Evolutionary conservation across 35 echinoderm and acorn worm genomes (phyloP).

Genomic region (Anneissia japonica): DNA sequence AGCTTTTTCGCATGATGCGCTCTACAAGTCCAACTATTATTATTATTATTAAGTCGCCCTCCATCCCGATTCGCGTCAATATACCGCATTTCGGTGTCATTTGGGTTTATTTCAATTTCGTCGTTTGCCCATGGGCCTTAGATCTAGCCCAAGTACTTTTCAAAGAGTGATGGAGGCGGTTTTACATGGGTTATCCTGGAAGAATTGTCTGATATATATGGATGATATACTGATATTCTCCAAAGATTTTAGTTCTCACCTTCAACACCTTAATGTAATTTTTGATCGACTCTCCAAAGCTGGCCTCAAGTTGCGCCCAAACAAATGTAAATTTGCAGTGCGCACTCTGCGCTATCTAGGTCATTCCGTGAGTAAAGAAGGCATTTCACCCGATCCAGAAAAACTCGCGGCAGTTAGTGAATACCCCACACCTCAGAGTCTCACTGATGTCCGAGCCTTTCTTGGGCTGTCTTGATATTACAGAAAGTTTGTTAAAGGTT

Average conservation of each 20-base stretch:
- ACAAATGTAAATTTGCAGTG: slow-evolving; percentile 49
- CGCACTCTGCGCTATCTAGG: slow-evolving; percentile 19
- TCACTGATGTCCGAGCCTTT: slow-evolving; percentile 28
- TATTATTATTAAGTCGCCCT: too few species aligned
- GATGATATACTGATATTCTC: slow-evolving; percentile 4
- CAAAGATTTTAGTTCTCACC: slow-evolving; percentile 13
- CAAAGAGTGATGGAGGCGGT: slow-evolving; percentile 24
- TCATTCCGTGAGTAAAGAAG: slow-evolving; percentile 33
- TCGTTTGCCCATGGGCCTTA: slow-evolving; percentile 11
- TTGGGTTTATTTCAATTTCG: slow-evolving; percentile 7
- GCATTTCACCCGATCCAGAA: slow-evolving; percentile 22
- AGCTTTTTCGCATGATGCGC: too few species aligned
- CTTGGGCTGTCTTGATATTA: slow-evolving; percentile 45
- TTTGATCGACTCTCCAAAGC: slow-evolving; percentile 8
- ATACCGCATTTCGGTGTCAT: slow-evolving; percentile 15
- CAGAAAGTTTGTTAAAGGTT: slow-evolving; percentile 32
- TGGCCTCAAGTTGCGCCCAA: slow-evolving; percentile 31
- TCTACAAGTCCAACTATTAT: too few species aligned
- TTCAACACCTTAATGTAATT: slow-evolving; percentile 6
- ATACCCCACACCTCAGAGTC: slow-evolving; percentile 30
- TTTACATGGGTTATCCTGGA: slow-evolving; percentile 10
- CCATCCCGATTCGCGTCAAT: not conserved
- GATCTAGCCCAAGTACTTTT: slow-evolving; percentile 2
- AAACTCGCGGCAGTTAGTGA: slow-evolving; percentile 22
- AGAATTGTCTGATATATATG: slow-evolving; percentile 15